These are phyloP conservation scores for Nyctalus aviator DNA, from an alignment of 2,797 vertebrate genomes.

Conservation along the genomic window DNA sequence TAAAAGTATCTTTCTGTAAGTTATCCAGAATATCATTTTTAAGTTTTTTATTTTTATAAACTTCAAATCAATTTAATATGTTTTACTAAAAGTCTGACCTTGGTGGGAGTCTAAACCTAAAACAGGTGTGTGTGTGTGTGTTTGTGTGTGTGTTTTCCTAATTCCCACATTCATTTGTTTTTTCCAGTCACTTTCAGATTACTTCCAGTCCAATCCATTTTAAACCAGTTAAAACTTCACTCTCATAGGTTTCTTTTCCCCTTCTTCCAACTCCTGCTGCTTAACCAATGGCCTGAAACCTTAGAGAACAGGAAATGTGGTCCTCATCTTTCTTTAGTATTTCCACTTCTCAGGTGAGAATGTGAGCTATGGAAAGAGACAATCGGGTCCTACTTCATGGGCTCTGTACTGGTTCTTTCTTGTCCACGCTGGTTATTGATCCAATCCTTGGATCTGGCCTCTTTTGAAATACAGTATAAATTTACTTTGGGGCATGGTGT, in stretches of 20 bases:
- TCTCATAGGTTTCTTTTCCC: not conserved
- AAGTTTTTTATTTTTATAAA: not conserved
- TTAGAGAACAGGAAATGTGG: not conserved
- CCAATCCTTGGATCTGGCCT: not conserved
- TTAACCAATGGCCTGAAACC: not conserved
- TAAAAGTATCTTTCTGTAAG: not conserved
- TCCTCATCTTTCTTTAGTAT: not conserved
- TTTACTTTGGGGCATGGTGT: not conserved
- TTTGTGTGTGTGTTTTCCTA: not conserved
- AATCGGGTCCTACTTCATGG: not conserved
- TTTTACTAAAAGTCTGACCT: not conserved
- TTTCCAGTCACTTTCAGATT: not conserved
- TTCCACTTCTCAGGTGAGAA: not conserved
- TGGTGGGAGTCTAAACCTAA: not conserved
- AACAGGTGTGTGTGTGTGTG: not conserved
- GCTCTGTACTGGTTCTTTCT: not conserved
- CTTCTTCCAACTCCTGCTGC: not conserved
- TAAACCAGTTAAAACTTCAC: not conserved
- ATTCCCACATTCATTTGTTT: not conserved
- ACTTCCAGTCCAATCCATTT: not conserved
- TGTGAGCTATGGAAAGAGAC: not conserved
- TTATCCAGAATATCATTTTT: not conserved
- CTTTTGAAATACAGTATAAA: not conserved
- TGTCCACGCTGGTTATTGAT: not conserved
- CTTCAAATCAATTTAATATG: slow-evolving; percentile 31